Percentiles rank a stretch among this genome's conserved stretches.
phyloP scores from a whole-genome alignment of 2,888 invertebrate genomes.

The Metalampra italica region DNA sequence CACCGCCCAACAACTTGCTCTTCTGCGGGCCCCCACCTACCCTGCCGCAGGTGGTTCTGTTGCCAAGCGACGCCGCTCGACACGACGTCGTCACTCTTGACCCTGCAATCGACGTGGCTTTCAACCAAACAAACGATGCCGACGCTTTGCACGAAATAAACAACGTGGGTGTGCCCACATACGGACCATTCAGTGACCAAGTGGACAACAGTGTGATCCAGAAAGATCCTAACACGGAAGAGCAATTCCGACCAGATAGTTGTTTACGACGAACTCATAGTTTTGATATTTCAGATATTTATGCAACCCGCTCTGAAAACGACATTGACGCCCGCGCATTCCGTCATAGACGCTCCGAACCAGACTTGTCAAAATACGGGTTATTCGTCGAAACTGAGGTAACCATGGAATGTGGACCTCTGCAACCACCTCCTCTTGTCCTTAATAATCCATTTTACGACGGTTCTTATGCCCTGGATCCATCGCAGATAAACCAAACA shows the following conservation, averaged over 20 bases:
- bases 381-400: constrained; percentile 63
- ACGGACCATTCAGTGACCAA: constrained; percentile 42
- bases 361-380: constrained; percentile 66
- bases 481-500: constrained; percentile 46
- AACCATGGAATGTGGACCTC: constrained; percentile 47
- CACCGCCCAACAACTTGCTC: constrained; percentile 72
- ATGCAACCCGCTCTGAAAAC: constrained; percentile 40
- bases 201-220: constrained; percentile 37
- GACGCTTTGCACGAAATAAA: constrained; percentile 66
- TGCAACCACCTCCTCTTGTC: constrained; percentile 58
- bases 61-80: constrained; percentile 58
- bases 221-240: constrained; percentile 34
- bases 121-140: constrained; percentile 51
- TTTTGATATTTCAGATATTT: constrained; percentile 66
- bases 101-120: constrained; percentile 32
- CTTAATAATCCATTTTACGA: constrained; percentile 75
- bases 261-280: constrained; percentile 64
- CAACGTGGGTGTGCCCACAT: constrained; percentile 69
- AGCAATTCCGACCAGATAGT: constrained; percentile 38
- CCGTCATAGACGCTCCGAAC: constrained; percentile 59
- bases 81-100: constrained; percentile 28
- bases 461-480: constrained; percentile 57
- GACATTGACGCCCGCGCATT: constrained; percentile 41
- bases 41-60: constrained; percentile 70
- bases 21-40: constrained; percentile 69